A percentile compares a stretch with the other conserved stretches of the same genome.
phyloP scores from a whole-genome alignment of 2,888 invertebrate species.

The Notodonta dromedarius region DNA sequence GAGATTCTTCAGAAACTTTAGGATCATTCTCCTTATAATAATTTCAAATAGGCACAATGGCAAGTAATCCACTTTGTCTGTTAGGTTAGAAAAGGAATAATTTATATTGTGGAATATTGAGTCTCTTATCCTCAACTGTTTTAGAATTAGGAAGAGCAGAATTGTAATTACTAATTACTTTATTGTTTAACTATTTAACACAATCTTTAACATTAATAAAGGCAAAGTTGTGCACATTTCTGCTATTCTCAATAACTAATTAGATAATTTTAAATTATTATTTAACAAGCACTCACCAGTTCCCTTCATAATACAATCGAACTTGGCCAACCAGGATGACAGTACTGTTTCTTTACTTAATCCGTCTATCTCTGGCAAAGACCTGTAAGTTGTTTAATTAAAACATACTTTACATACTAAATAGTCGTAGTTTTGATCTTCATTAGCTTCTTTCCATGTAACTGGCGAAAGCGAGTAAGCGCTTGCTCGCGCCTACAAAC shows the following conservation, averaged over 20 bases:
- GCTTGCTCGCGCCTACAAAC: too few relatives aligned
- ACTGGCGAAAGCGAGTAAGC: too few relatives aligned
- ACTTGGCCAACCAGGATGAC: slow-evolving; percentile 99
- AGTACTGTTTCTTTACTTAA: slow-evolving; percentile 99
- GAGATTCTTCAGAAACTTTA: slow-evolving; percentile 23
- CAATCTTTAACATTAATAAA: neutral
- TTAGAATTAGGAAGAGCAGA: slow-evolving; percentile 3
- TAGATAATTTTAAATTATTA: neutral
- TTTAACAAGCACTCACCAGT: slow-evolving; percentile 72
- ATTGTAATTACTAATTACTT: neutral
- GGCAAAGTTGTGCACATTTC: neutral
- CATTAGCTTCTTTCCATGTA: too few relatives aligned
- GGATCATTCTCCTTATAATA: neutral
- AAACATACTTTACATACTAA: slow-evolving; percentile 3
- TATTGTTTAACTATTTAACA: neutral
- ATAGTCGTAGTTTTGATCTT: too few relatives aligned
- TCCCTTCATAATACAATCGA: slow-evolving; percentile 98
- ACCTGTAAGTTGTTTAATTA: slow-evolving; percentile 81
- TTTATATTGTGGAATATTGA: neutral
- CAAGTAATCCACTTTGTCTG: too few relatives aligned
- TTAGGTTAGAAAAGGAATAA: too few relatives aligned
- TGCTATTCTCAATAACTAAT: neutral
- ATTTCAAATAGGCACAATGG: too few relatives aligned
- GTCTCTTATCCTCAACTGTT: neutral
- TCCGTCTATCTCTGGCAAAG: slow-evolving; percentile 99